Base-by-base conservation (phyloP, 1,140 invertebrate species). In the Drosophila teissieri region DNA sequence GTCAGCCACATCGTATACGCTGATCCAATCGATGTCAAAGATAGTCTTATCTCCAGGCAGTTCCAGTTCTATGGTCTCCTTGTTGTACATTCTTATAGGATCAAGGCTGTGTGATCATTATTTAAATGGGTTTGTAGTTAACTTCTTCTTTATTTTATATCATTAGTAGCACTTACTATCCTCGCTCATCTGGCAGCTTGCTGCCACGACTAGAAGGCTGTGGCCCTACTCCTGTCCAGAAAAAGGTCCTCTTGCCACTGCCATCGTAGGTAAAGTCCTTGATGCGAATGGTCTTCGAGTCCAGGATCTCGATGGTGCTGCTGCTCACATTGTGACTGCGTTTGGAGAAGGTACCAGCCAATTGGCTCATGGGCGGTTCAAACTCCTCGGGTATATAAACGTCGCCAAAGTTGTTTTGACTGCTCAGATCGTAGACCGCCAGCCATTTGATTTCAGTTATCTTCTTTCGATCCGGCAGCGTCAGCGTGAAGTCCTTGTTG, bases 301-400 rank as follows among this genome's bases (percentile, higher is more conserved):
- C 97, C 1, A 97, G 52, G 40, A 98, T 95, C 65, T 96, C 93
- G 1, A 98, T 94, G 1, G 94, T 93, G 36, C 94, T 96, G n/a
- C 96, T 96, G 40, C 94, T 94, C 0, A 96, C 95, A 34, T 94
- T 94, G 86, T 96, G 95, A 1, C 94, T 95, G 73, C 94, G 94
- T 60, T 94, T 94, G 0, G 94, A 95, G 1, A 98, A 92, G 61
- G 96, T 95, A 0, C 95, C 95, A 4, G 97, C 94, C 48, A 93
- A 94, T 75, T 97, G 96, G 1, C 95, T 93, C 14, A 94, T 93
- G 0, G 97, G 97, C n/a, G 97, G 95, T 82, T 97, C 96, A 91
- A 98, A 98, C 57, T 97, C 97, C 78, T 98, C 97, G 0, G 97
- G 97, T 74, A 98, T 96, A 81, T 96, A 97, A 31, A 98, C 95